Conservation (phyloP, 1,140 invertebrate genomes). For the Brachionus asplanchnoidis region DNA sequence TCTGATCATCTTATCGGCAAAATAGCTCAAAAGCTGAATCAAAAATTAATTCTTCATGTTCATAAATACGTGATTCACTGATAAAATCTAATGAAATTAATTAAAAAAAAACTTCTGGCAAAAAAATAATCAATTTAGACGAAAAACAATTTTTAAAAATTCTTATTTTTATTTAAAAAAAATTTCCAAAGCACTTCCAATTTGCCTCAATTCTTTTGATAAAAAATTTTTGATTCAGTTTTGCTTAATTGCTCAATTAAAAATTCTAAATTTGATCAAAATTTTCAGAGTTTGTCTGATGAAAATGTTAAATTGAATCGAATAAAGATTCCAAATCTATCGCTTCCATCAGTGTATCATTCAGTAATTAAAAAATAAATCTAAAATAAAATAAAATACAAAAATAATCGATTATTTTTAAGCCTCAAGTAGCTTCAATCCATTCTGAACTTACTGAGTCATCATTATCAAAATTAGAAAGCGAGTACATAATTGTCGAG, state of each 20-base stretch:
- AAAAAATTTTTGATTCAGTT: background rate
- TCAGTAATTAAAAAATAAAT: slow-evolving; percentile 15
- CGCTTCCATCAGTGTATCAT: slow-evolving; percentile 32
- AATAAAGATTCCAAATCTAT: slow-evolving; percentile 38
- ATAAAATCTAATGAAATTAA: background rate
- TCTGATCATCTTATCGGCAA: background rate
- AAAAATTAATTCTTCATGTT: background rate
- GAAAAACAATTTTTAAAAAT: background rate
- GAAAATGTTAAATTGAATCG: slow-evolving; percentile 18
- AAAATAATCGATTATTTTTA: slow-evolving; percentile 12
- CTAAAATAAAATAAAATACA: background rate
- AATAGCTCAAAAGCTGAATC: background rate
- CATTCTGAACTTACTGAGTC: slow-evolving; percentile 36
- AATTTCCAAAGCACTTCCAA: background rate
- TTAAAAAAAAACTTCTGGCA: background rate
- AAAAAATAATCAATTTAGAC: background rate
- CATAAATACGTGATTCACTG: background rate
- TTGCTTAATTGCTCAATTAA: background rate
- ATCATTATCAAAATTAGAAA: background rate
- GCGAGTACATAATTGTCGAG: slow-evolving; percentile 22
- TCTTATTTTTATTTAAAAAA: background rate
- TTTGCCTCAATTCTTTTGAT: background rate
- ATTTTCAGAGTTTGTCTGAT: slow-evolving; percentile 32
- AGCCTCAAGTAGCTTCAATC: background rate
- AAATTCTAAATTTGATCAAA: background rate